Evolutionary conservation across 2,888 invertebrate genomes (phyloP).

Genomic region (Plebejus anna): DNA sequence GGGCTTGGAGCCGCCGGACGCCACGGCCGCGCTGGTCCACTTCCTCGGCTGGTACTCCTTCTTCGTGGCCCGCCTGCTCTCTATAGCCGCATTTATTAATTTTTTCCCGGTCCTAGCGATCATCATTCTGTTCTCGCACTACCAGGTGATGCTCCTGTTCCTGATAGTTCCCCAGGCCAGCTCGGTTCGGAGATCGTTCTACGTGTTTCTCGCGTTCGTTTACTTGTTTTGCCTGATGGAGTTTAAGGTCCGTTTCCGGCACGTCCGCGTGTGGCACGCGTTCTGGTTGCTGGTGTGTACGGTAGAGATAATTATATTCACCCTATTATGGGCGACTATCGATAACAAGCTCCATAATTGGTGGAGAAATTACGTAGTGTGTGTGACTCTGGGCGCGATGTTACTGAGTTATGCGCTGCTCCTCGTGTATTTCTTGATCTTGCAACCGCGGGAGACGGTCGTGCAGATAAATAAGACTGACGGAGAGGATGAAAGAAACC

Average conservation of each 20-base stretch:
- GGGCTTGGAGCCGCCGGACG: constrained; percentile 87
- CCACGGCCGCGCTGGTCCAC: constrained; percentile 83
- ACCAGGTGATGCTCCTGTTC: constrained; percentile 82
- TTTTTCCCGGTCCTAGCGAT: constrained; percentile 82
- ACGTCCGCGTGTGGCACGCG: constrained; percentile 84
- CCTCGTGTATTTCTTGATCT: constrained; percentile 81
- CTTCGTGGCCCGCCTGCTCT: constrained; percentile 84
- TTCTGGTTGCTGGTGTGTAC: constrained; percentile 84
- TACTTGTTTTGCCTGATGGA: constrained; percentile 89
- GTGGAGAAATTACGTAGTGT: constrained; percentile 85
- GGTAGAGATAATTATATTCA: constrained; percentile 83
- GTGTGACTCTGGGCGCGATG: constrained; percentile 80
- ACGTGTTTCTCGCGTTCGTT: constrained; percentile 85
- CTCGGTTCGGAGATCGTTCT: constrained; percentile 78
- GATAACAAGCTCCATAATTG: constrained; percentile 80
- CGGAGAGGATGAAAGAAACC: constrained; percentile 33
- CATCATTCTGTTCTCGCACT: constrained; percentile 82
- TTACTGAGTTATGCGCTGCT: constrained; percentile 81
- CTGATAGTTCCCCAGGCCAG: constrained; percentile 83
- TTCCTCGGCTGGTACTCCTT: constrained; percentile 90
- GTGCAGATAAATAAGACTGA: constrained; percentile 58
- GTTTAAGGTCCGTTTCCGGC: constrained; percentile 88
- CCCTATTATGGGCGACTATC: constrained; percentile 81
- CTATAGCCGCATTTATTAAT: constrained; percentile 84
- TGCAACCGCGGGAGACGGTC: constrained; percentile 82